These are phyloP conservation scores for Odontothrips loti DNA, from an alignment of 2,888 invertebrate genomes.

Conservation along the genomic window DNA sequence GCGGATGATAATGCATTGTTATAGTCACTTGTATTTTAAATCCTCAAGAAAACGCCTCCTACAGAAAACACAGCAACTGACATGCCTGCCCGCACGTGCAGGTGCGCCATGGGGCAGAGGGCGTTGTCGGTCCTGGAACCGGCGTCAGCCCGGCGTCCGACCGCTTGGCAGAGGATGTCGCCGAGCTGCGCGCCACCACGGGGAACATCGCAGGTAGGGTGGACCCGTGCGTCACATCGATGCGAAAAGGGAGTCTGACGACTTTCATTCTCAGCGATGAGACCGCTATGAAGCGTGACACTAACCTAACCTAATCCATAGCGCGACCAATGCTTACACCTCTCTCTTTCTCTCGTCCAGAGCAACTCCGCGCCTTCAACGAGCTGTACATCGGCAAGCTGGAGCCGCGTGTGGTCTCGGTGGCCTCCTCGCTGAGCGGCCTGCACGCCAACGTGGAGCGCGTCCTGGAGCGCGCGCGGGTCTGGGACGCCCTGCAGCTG, in stretches of 20 bases:
- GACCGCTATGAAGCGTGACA: no score
- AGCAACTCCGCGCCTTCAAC: slow-evolving; percentile 48
- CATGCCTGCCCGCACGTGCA: not conserved
- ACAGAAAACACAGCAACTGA: not conserved
- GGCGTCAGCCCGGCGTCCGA: not conserved
- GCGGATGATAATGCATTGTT: no score
- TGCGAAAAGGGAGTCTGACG: not conserved
- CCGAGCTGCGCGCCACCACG: not conserved
- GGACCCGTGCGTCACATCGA: not conserved
- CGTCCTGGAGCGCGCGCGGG: slow-evolving; percentile 51
- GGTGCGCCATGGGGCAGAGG: not conserved
- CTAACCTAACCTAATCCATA: not conserved
- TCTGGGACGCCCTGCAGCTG: slow-evolving; percentile 54
- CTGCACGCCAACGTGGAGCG: slow-evolving; percentile 51
- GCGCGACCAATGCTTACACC: not conserved
- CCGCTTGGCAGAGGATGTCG: not conserved
- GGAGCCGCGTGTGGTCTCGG: slow-evolving; percentile 48
- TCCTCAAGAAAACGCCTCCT: not conserved
- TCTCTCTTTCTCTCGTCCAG: slow-evolving; percentile 42
- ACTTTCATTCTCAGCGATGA: no score
- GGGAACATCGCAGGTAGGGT: not conserved
- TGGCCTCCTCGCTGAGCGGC: slow-evolving; percentile 45
- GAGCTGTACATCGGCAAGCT: slow-evolving; percentile 47
- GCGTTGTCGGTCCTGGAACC: not conserved
- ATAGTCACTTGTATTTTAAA: no score